Conservation (phyloP, 2,888 invertebrate genomes). For the Cataglyphis cursor region DNA sequence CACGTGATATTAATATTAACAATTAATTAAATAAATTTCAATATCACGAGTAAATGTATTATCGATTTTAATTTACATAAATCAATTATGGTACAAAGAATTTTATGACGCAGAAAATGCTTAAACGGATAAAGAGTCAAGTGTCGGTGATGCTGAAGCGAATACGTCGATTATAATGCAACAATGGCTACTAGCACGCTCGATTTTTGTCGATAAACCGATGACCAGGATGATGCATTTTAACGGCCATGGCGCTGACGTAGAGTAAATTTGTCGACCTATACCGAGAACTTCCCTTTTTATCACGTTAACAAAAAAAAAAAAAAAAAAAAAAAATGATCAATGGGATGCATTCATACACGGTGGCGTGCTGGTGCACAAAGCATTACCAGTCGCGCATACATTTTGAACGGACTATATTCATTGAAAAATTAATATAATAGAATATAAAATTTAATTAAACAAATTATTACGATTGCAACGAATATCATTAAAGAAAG, state of each 20-base stretch:
- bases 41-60: background rate
- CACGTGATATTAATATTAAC: background rate
- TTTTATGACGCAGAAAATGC: background rate
- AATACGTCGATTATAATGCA: background rate
- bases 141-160: background rate
- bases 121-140: slow-evolving; percentile 1
- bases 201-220: slow-evolving; percentile 51
- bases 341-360: slow-evolving; percentile 1
- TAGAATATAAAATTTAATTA: background rate
- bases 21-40: slow-evolving; percentile 23
- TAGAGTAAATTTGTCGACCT: slow-evolving; percentile 41
- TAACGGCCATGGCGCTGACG: slow-evolving; percentile 9
- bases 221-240: slow-evolving; percentile 48
- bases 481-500: background rate
- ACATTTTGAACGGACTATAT: background rate
- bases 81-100: slow-evolving; percentile 1
- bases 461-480: background rate
- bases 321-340: slow-evolving; percentile 3
- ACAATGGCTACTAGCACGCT: slow-evolving; percentile 22
- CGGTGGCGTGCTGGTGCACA: background rate
- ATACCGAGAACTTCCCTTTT: slow-evolving; percentile 35
- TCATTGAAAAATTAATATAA: background rate
- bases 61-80: slow-evolving; percentile 15
- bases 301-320: background rate
- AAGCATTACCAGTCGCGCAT: background rate